Evolutionary conservation across 2,797 vertebrate species (phyloP).

Genomic region (Danio aesculapii): DNA sequence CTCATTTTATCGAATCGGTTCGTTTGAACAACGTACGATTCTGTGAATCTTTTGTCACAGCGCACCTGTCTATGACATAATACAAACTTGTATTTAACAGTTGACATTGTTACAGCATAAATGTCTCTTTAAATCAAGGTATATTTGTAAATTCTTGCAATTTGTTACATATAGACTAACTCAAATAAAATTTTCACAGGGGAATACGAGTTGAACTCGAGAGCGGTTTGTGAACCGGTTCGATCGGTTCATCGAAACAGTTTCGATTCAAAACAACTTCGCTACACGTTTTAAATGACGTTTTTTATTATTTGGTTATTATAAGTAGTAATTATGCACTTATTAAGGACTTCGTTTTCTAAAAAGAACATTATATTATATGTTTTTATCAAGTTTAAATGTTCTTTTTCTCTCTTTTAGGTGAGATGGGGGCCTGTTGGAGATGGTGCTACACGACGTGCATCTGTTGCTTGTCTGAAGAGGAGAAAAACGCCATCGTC

Average conservation of each 20-base stretch:
- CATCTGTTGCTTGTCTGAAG: constrained; percentile 78
- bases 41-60: not conserved
- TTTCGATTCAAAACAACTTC: not conserved
- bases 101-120: not conserved
- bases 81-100: not conserved
- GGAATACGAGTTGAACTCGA: not conserved
- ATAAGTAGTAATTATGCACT: not conserved
- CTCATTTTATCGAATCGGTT: not conserved
- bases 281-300: not conserved
- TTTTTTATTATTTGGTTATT: no score
- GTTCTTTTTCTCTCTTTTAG: not conserved
- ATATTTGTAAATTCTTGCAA: not conserved
- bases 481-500: constrained; percentile 70
- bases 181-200: no score
- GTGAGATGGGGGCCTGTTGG: constrained; percentile 75
- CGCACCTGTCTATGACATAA: not conserved
- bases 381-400: no score
- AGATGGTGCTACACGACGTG: constrained; percentile 70
- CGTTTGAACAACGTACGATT: not conserved
- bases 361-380: not conserved
- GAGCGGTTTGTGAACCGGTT: not conserved
- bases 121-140: not conserved
- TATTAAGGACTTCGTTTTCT: not conserved
- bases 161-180: not conserved
- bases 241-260: not conserved